phyloP scores from a whole-genome alignment of 1,140 invertebrate species.

The Tribolium madens region DNA sequence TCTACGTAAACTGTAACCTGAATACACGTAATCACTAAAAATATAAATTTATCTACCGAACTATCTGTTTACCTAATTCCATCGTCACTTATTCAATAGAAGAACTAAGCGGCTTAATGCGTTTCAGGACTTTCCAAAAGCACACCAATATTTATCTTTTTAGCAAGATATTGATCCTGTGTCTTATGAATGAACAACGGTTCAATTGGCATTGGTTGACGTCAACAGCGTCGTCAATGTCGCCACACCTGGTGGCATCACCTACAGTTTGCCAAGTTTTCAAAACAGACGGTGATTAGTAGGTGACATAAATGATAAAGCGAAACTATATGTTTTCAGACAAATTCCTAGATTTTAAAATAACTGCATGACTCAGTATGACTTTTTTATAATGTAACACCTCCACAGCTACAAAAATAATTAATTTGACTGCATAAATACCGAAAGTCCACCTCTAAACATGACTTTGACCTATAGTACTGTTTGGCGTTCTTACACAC shows the following conservation, averaged over 20 bases:
- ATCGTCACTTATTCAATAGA: not conserved
- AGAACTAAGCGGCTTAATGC: not conserved
- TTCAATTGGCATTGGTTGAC: conserved; percentile 20
- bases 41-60: conserved; percentile 8
- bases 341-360: not conserved
- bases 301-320: conserved; percentile 1
- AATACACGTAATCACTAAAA: conserved; percentile 26
- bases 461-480: conserved; percentile 2
- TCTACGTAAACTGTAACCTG: conserved; percentile 15
- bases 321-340: not conserved
- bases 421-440: not conserved
- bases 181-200: conserved; percentile 25
- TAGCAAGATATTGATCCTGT: not conserved
- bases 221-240: conserved; percentile 11
- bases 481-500: not conserved
- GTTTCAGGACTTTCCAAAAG: not conserved
- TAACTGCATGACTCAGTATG: not conserved
- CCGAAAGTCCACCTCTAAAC: conserved; percentile 15
- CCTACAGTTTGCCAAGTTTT: conserved; percentile 18
- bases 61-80: not conserved
- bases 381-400: not conserved
- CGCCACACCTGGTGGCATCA: conserved; percentile 28
- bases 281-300: conserved; percentile 3
- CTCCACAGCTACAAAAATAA: not conserved
- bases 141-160: not conserved